Conservation (phyloP, 2,113 vertebrate species). For the Podarcis raffonei region DNA sequence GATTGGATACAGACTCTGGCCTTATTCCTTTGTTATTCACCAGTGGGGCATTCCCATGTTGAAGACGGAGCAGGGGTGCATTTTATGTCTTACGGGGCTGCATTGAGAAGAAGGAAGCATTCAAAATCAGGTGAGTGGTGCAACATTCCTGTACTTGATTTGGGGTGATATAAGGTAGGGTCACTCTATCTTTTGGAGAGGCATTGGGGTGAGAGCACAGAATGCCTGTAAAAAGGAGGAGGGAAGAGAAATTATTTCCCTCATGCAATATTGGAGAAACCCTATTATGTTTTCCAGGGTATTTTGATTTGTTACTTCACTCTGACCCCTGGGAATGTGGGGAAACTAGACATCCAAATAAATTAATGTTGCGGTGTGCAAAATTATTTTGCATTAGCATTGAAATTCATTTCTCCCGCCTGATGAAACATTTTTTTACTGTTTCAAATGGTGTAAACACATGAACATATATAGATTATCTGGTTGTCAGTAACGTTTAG, state of each 20-base stretch:
- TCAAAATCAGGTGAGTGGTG: too few species aligned
- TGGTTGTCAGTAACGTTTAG: neutral
- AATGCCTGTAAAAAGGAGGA: neutral
- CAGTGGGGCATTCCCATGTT: too few species aligned
- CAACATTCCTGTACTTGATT: too few species aligned
- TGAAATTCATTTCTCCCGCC: slow-evolving; percentile 12
- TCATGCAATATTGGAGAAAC: neutral
- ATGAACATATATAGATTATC: fast-evolving
- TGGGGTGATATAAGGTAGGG: too few species aligned
- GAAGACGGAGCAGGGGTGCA: too few species aligned
- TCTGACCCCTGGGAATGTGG: neutral
- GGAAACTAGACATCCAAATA: neutral
- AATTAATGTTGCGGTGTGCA: neutral
- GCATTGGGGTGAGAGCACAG: too few species aligned
- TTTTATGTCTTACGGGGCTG: too few species aligned
- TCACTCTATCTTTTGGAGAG: too few species aligned
- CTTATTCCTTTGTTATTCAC: too few species aligned
- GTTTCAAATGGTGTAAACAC: slow-evolving; percentile 5
- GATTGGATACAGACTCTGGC: neutral
- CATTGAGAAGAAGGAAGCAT: too few species aligned
- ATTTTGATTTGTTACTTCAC: neutral
- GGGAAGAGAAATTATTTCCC: neutral
- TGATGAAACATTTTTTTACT: neutral
- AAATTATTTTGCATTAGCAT: slow-evolving; percentile 4
- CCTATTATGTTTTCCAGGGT: neutral